Percentiles rank a stretch among this genome's conserved stretches.
phyloP scores from a whole-genome alignment of 2,888 invertebrate species.

The Torymus auratus region DNA sequence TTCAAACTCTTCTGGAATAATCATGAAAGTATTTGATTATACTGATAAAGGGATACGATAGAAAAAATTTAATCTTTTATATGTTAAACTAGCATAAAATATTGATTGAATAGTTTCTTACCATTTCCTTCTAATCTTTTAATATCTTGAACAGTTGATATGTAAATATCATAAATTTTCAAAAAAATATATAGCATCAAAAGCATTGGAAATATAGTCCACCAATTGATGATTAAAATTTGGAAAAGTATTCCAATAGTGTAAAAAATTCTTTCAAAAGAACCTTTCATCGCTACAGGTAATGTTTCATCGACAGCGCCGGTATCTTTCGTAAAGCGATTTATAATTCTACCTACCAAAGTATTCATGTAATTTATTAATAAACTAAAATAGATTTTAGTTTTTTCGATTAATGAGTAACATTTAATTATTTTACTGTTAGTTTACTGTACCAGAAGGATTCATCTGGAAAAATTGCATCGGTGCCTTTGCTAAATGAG shows the following conservation, averaged over 20 bases:
- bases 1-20: too few relatives aligned
- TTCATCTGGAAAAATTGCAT: conserved; percentile 86
- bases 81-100: too few relatives aligned
- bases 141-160: conserved; percentile 84
- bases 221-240: conserved; percentile 84
- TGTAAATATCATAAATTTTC: conserved; percentile 82
- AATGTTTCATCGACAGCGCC: conserved; percentile 86
- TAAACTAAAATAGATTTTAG: too few relatives aligned
- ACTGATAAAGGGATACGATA: too few relatives aligned
- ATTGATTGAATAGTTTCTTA: conserved; percentile 65
- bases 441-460: conserved; percentile 55
- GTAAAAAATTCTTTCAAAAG: conserved; percentile 83
- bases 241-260: conserved; percentile 84
- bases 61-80: too few relatives aligned
- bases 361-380: too few relatives aligned
- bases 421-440: too few relatives aligned
- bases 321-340: conserved; percentile 91
- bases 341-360: conserved; percentile 84
- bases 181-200: conserved; percentile 82
- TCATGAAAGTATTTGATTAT: too few relatives aligned
- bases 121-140: conserved; percentile 81
- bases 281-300: conserved; percentile 82
- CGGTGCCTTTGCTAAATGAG: conserved; percentile 84
- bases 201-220: conserved; percentile 82
- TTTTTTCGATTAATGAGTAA: too few relatives aligned